These are phyloP conservation scores for Allygus modestus DNA, from an alignment of 2,888 invertebrate genomes.

Conservation along the genomic window DNA sequence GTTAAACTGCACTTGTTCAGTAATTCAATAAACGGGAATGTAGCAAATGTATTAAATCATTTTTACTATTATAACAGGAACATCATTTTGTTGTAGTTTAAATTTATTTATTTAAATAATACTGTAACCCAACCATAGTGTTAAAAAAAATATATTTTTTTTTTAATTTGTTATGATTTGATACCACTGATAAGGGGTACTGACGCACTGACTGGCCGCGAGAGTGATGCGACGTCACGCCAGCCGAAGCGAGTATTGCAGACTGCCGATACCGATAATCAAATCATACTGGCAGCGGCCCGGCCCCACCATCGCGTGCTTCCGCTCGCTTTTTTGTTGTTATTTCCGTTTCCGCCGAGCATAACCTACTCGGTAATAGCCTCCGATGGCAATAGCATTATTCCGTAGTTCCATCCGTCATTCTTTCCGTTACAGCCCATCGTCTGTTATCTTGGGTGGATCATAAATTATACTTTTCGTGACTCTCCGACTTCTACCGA, in stretches of 20 bases:
- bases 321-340: constrained; percentile 11
- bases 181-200: too few species aligned
- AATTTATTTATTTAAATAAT: too few species aligned
- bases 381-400: constrained; percentile 38
- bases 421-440: constrained; percentile 37
- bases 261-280: constrained; percentile 52
- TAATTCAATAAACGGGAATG: too few species aligned
- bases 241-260: not conserved
- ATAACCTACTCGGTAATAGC: constrained; percentile 46
- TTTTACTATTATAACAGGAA: too few species aligned
- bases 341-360: constrained; percentile 42
- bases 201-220: too few species aligned
- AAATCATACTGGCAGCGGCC: constrained; percentile 52
- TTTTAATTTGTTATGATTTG: too few species aligned
- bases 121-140: too few species aligned
- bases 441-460: not conserved
- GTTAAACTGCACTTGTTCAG: too few species aligned
- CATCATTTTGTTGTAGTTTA: too few species aligned
- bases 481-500: constrained; percentile 8
- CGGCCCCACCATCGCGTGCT: constrained; percentile 32
- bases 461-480: constrained; percentile 13
- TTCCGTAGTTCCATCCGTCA: constrained; percentile 33
- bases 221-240: too few species aligned
- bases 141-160: too few species aligned
- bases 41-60: too few species aligned